Percentiles rank a stretch among this genome's conserved stretches.
Conservation (phyloP, 2,888 invertebrate genomes). For the Lordiphosa fenestrarum region DNA sequence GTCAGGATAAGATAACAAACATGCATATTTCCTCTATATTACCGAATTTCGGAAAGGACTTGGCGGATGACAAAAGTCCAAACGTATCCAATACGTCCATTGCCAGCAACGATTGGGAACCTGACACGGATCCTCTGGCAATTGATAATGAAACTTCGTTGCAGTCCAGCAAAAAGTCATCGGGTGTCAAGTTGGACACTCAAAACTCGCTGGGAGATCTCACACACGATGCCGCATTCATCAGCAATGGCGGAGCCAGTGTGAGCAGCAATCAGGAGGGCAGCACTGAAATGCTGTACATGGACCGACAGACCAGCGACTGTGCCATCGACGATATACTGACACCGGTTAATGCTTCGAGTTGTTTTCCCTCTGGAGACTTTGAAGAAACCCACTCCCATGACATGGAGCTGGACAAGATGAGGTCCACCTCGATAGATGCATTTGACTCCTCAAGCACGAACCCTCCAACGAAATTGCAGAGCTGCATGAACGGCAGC, state of each 20-base stretch:
- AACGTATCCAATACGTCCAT: conserved; percentile 83
- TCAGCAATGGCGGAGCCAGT: conserved; percentile 4
- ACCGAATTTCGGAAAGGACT: conserved; percentile 84
- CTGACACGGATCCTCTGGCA: conserved; percentile 63
- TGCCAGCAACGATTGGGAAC: conserved; percentile 81
- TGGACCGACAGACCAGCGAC: conserved; percentile 16
- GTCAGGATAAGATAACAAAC: conserved; percentile 83
- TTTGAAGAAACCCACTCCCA: conserved; percentile 27
- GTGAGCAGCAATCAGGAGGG: conserved; percentile 11
- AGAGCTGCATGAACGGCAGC: conserved; percentile 53
- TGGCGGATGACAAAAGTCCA: conserved; percentile 81
- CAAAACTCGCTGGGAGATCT: conserved; percentile 1
- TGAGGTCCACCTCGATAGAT: conserved; percentile 16
- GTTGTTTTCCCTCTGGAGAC: conserved; percentile 26
- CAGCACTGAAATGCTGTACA: conserved; percentile 10
- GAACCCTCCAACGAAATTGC: conserved; percentile 24
- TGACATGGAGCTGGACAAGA: conserved; percentile 19
- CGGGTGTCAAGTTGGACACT: conserved; percentile 10
- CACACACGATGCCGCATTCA: conserved; percentile 7
- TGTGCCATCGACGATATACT: conserved; percentile 29
- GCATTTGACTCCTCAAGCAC: conserved; percentile 29
- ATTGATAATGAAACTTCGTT: conserved; percentile 40
- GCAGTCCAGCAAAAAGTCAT: conserved; percentile 20
- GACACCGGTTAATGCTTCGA: conserved; percentile 38
- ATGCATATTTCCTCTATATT: conserved; percentile 83